These are phyloP conservation scores for Nothocercus nigrocapillus DNA, from an alignment of 2,113 vertebrate genomes.

Conservation along the genomic window DNA sequence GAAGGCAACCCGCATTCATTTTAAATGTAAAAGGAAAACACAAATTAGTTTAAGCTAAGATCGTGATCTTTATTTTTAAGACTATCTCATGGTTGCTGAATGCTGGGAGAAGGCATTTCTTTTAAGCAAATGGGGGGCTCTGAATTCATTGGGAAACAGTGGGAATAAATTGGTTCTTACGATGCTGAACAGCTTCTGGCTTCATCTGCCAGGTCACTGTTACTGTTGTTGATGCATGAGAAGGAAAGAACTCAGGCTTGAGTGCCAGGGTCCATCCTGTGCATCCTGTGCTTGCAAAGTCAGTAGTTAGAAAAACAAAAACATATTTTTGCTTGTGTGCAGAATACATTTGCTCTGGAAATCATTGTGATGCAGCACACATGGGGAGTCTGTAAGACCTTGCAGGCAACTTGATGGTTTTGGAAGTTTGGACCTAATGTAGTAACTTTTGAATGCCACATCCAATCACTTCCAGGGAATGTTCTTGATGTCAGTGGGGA, in stretches of 20 bases:
- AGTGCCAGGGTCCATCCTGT: background rate
- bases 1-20: background rate
- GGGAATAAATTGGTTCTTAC: background rate
- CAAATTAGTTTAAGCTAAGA: background rate
- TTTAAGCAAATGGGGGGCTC: background rate
- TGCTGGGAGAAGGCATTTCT: background rate
- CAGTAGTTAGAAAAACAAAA: background rate
- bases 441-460: background rate
- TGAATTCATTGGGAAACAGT: background rate
- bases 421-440: background rate
- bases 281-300: background rate
- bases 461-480: background rate
- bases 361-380: background rate
- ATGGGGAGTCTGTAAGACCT: background rate
- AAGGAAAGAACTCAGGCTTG: background rate
- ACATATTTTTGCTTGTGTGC: background rate
- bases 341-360: background rate
- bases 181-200: background rate
- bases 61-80: background rate
- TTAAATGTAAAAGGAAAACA: background rate
- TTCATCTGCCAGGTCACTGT: background rate
- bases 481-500: background rate
- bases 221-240: background rate
- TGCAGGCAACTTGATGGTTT: background rate
- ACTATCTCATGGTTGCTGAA: background rate